Conservation (phyloP, 2,888 invertebrate species). For the Campoplex capitator region DNA sequence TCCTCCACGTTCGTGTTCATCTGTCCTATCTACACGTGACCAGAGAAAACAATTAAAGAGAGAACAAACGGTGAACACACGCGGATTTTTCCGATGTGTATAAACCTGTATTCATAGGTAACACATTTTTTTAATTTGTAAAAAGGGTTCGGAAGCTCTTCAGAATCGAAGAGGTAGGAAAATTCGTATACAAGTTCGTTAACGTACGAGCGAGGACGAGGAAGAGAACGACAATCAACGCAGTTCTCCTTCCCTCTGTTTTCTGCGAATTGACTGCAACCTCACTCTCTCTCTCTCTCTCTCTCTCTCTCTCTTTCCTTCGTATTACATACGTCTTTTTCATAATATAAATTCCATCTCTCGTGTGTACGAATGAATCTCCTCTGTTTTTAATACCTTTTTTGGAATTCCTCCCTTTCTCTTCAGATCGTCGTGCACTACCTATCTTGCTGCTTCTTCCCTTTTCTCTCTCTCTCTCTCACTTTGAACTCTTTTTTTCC, state of each 20-base stretch:
- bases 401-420: constrained; percentile 28
- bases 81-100: constrained; percentile 41
- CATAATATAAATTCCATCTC: constrained; percentile 51
- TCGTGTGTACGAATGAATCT: constrained; percentile 38
- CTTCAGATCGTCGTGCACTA: constrained; percentile 18
- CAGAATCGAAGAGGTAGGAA: constrained; percentile 50
- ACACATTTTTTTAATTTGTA: not conserved
- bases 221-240: constrained; percentile 67
- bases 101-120: not conserved
- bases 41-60: constrained; percentile 66
- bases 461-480: not conserved
- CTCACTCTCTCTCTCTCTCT: not conserved
- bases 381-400: constrained; percentile 20
- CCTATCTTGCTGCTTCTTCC: constrained; percentile 1
- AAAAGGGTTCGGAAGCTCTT: constrained; percentile 31
- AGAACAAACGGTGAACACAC: constrained; percentile 60
- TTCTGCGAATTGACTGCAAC: constrained; percentile 51
- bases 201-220: constrained; percentile 67
- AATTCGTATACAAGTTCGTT: constrained; percentile 66
- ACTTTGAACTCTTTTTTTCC: constrained; percentile 16
- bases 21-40: constrained; percentile 62
- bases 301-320: too few species aligned
- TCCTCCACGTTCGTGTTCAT: constrained; percentile 32
- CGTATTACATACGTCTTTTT: not conserved
- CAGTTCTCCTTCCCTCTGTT: constrained; percentile 22